Conservation (phyloP, 1,140 invertebrate species). For the Euwallacea similis region DNA sequence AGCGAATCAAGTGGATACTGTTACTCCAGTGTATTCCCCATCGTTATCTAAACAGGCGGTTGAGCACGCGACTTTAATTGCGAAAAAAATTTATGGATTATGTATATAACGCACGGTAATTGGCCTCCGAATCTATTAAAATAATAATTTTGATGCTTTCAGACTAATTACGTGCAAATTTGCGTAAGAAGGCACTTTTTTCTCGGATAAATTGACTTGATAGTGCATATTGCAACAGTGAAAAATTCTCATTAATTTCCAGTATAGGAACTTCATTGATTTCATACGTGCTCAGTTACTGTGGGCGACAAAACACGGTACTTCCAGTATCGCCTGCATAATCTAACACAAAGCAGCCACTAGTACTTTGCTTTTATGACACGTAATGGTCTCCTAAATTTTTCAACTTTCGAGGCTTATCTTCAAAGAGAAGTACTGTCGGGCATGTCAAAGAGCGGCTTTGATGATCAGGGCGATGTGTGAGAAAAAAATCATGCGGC, state of each 20-base stretch:
- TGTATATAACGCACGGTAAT: slow-evolving; percentile 35
- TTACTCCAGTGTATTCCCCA: slow-evolving; percentile 31
- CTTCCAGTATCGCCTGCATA: slow-evolving; percentile 3
- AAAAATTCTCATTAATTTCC: background rate
- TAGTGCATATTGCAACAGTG: background rate
- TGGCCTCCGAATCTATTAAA: slow-evolving; percentile 35
- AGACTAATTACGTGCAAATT: slow-evolving; percentile 26
- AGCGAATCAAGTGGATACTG: slow-evolving; percentile 19
- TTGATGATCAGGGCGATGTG: slow-evolving; percentile 1
- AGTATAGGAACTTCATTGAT: background rate
- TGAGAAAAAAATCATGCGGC: slow-evolving; percentile 28
- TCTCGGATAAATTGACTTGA: slow-evolving; percentile 4
- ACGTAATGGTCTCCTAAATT: slow-evolving; percentile 14
- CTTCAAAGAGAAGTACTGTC: slow-evolving; percentile 8
- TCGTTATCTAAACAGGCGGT: slow-evolving; percentile 37
- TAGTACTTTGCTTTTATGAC: slow-evolving; percentile 28
- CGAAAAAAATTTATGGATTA: slow-evolving; percentile 35
- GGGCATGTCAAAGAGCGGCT: slow-evolving; percentile 22
- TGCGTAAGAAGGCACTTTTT: slow-evolving; percentile 19
- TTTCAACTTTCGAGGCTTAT: background rate
- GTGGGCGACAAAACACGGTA: slow-evolving; percentile 24
- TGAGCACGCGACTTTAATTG: slow-evolving; percentile 38
- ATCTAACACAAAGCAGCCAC: slow-evolving; percentile 15
- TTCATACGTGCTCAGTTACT: background rate
- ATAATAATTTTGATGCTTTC: slow-evolving; percentile 34